Evolutionary conservation across 1,140 invertebrate genomes (phyloP).

Genomic region (Chrysomallon squamiferum): DNA sequence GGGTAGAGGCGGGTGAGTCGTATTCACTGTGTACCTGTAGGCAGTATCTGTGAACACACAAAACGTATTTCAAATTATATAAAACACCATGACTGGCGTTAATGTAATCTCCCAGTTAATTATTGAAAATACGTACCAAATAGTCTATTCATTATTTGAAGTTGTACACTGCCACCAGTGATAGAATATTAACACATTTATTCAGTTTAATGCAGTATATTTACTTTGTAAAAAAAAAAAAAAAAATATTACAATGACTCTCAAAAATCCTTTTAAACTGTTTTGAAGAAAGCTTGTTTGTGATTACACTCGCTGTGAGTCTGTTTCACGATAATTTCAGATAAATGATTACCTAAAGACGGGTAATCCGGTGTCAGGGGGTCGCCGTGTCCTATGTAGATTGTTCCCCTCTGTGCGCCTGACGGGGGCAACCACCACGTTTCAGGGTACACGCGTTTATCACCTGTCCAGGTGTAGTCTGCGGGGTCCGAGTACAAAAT

Average conservation of each 20-base stretch:
- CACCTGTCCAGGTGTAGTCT: constrained; percentile 57
- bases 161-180: neutral
- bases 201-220: neutral
- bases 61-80: neutral
- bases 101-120: neutral
- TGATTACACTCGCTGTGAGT: no score
- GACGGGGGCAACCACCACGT: constrained; percentile 64
- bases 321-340: no score
- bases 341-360: constrained; percentile 22
- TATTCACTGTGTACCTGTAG: constrained; percentile 24
- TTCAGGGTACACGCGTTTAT: constrained; percentile 60
- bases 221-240: neutral
- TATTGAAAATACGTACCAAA: neutral
- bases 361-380: constrained; percentile 59
- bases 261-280: no score
- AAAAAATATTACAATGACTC: no score
- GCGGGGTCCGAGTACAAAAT: constrained; percentile 67
- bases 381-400: constrained; percentile 60
- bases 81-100: neutral
- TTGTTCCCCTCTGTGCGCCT: constrained; percentile 59
- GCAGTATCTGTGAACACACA: constrained; percentile 23
- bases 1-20: constrained; percentile 33
- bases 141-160: neutral
- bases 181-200: neutral
- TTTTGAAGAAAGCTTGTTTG: no score